A percentile compares a stretch with the other conserved stretches of the same genome.
Conservation (phyloP, 1,140 invertebrate species). For the Subanguina moxae region DNA sequence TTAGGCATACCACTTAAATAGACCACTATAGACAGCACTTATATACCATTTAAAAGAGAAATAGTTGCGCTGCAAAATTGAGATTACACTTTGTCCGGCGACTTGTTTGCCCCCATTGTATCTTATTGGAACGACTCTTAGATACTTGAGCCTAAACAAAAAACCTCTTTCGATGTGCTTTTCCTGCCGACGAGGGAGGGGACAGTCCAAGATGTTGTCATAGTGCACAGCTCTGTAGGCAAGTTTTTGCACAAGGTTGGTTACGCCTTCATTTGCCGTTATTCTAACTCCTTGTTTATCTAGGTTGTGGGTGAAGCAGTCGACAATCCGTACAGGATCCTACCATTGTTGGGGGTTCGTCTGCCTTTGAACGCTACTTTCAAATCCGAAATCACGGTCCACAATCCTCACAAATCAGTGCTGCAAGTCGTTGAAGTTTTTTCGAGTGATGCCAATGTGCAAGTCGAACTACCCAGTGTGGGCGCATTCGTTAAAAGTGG, state of each 20-base stretch:
- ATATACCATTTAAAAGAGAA: no score
- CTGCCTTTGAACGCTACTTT: constrained; percentile 86
- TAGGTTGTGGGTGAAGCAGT: constrained; percentile 35
- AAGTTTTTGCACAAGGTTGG: constrained; percentile 74
- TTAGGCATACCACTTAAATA: no score
- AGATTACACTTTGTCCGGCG: no score
- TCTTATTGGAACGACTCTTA: no score
- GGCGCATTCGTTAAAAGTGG: neutral
- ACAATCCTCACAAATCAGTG: constrained; percentile 81
- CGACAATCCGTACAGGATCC: constrained; percentile 41
- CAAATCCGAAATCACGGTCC: constrained; percentile 80
- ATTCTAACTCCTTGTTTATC: no score
- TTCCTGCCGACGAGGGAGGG: constrained; percentile 35
- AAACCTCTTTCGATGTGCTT: constrained; percentile 22
- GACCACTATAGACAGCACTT: no score
- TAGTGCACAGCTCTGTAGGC: constrained; percentile 86
- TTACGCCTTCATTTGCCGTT: no score
- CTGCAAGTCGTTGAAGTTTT: constrained; percentile 84
- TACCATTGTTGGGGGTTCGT: constrained; percentile 78
- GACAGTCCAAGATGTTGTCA: constrained; percentile 70
- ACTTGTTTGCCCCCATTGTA: no score
- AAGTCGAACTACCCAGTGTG: constrained; percentile 69
- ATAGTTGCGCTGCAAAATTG: no score
- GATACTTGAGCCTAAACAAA: constrained; percentile 27
- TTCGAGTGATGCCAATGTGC: constrained; percentile 73